Evolutionary conservation across 2,888 invertebrate species (phyloP), one percentile per base, ranked within the genome.

Genomic region (Oligia latruncula): DNA sequence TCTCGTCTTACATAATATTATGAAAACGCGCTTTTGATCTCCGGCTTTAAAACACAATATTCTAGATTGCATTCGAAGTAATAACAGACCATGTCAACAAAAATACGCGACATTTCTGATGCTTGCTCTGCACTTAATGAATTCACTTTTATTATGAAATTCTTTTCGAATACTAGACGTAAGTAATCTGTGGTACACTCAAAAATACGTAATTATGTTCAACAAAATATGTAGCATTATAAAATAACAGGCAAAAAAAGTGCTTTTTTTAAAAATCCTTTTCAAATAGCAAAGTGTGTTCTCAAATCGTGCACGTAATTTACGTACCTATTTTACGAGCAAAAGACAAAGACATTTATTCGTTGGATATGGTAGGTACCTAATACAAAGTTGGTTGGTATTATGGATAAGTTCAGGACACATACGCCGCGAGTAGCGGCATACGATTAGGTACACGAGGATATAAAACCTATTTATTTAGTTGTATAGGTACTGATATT

Each of bases 11-110:
- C 43, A 1, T 29, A 29, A 29, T 29, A 29, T 55, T 73, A 29
- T 68, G 49, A 60, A 71, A 71, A 67, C 15, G 23, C 20, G 64
- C 17, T 55, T 71, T 62, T 82, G 52, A 73, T 17, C 58, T 74
- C 74, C 58, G 68, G 70, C 4, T 86, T 78, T 75, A 64, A 66
- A 71, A 58, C 43, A 78, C 62, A 67, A 74, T 79, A 74, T 81
- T 87, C 66, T 78, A 80, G 67, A 84, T 84, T 87, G 84, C 79
- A 74, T 83, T 71, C 52, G 58, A 62, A 84, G 67, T 78, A 71
- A 81, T 60, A 70, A 70, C 65, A 65, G 71, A 77, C 65, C 58
- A 67, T 66, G 71, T 71, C 67, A 55, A 77, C 64, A 80, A 82
- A 79, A 77, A 81, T 58, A 49, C 58, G 62, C 17, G 40, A 66